Evolutionary conservation across 2,113 vertebrate species (phyloP).

Genomic region (Cinclus cinclus): DNA sequence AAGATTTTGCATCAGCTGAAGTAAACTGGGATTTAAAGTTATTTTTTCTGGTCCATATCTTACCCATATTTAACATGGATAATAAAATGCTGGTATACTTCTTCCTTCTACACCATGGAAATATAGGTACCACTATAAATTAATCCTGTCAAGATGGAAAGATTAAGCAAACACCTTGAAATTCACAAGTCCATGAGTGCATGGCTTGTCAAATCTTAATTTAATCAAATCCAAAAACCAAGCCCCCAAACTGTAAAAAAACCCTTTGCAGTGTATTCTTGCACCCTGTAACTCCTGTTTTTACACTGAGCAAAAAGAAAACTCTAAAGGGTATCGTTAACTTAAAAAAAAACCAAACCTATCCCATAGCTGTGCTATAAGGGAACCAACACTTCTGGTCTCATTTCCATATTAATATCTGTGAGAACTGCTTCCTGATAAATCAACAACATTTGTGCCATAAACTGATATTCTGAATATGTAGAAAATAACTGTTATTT

Average conservation of each 20-base stretch:
- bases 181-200: neutral
- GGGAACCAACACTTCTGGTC: neutral
- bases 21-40: neutral
- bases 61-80: neutral
- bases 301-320: neutral
- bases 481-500: neutral
- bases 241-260: neutral
- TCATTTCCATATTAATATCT: neutral
- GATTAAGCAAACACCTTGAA: neutral
- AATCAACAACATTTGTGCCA: neutral
- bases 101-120: neutral
- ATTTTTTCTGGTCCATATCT: neutral
- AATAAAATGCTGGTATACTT: neutral
- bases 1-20: neutral
- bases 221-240: too few species aligned
- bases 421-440: neutral
- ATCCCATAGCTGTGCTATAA: neutral
- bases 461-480: neutral
- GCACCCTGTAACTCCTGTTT: neutral
- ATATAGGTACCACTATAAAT: neutral
- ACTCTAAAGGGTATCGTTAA: neutral
- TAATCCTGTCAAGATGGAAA: neutral
- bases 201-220: neutral
- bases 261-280: accelerated
- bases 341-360: neutral